Conservation (phyloP, 2,888 invertebrate genomes). For the Osedax fenrisi region DNA sequence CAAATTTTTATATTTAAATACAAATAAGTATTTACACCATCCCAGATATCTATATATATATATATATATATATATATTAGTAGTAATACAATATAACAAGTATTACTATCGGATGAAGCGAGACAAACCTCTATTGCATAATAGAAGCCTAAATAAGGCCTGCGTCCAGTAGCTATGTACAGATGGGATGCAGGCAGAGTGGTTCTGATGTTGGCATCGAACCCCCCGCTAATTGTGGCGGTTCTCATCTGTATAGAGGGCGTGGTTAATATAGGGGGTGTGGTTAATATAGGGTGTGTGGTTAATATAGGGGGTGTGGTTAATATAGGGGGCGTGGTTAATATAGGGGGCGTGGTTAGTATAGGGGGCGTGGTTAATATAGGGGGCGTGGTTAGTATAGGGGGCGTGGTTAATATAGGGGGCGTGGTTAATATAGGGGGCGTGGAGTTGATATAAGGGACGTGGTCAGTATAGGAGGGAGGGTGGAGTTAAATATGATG, state of each 20-base stretch:
- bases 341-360: neutral
- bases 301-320: neutral
- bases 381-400: neutral
- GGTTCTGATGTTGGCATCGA: slow-evolving; percentile 50
- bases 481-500: too few relatives aligned
- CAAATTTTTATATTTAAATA: too few relatives aligned
- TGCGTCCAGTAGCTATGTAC: slow-evolving; percentile 65
- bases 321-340: neutral
- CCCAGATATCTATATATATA: too few relatives aligned
- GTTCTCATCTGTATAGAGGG: slow-evolving; percentile 57
- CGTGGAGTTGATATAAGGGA: too few relatives aligned
- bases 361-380: neutral
- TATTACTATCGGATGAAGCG: too few relatives aligned
- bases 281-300: neutral
- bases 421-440: too few relatives aligned
- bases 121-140: slow-evolving; percentile 63
- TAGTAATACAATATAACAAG: too few relatives aligned
- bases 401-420: neutral
- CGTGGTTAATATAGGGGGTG: neutral
- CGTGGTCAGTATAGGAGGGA: too few relatives aligned
- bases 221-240: slow-evolving; percentile 59
- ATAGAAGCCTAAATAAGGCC: slow-evolving; percentile 77
- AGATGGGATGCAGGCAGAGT: slow-evolving; percentile 66
- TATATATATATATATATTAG: too few relatives aligned
- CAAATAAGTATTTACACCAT: too few relatives aligned